Evolutionary conservation across 2,113 vertebrate species (phyloP), one percentile per base, ranked within the genome.

Genomic region (Phylloscopus trochilus): DNA sequence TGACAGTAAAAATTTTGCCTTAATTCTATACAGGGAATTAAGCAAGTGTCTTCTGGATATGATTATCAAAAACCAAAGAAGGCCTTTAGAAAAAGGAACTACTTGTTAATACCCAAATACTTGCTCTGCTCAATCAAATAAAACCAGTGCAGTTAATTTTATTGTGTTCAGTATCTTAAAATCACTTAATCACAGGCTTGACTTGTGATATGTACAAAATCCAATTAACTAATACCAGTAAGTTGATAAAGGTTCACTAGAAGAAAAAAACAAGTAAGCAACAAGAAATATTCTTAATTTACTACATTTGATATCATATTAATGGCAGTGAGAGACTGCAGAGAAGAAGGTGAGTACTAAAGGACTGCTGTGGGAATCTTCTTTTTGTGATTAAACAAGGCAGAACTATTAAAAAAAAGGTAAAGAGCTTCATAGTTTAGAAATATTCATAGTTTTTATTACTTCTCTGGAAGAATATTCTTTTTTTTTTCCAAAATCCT

Each of bases 401-500:
- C 6, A 58, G 43, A 64, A 10, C 5, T 49, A 59, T 53, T 72
- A n/a, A 60, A 44, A 33, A 51, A 60, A n/a, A 23, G 1, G 1
- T 16, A 31, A 62, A 84, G 15, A 75, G 3, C 6, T 63, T 73
- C 18, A 85, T 2, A 62, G n/a, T n/a, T n/a, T n/a, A n/a, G n/a
- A 62, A 73, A 62, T 76, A 41, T 31, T 35, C 0, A 23, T 6
- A 31, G 39, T 41, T 43, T 90, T 67, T 1, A 37, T 68, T 92
- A 85, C 30, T 88, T 4, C 8, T 78, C 14, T 16, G 75, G 60
- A 26, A 70, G 8, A 49, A 77, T 74, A 39, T 46, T 37, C 0
- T 1, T 20, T 16, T 26, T 7, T 41, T 24, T 8, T 10, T 1
- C 2, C 4, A 31, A 47, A 87, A 53, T 1, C 1, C 5, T 72